Base-by-base conservation (phyloP, 2,113 vertebrate genomes). In the Neotoma lepida region DNA sequence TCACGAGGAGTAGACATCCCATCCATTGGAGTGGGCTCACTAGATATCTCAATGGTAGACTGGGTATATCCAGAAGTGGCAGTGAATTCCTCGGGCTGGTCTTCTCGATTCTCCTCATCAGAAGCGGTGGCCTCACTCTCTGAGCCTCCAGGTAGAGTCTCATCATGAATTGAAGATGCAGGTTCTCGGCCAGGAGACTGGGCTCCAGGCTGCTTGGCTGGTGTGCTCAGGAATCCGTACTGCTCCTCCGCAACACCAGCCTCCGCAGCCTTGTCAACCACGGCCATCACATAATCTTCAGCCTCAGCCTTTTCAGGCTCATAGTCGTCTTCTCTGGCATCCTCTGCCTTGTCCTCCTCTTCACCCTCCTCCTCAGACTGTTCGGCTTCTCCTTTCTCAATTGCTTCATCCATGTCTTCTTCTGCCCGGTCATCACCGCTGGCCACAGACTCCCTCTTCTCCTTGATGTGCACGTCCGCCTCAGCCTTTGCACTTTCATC, bases 11-110 rank as follows among this genome's bases (percentile, higher is more conserved):
- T 99, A 4, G 99, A 99, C 99, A 99, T 99, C 96, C 99, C 99
- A 97, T 99, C 99, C 98, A 99, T 98, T n/a, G 99, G 99, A 78
- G 99, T 99, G 80, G 99, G 99, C 94, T 99, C 99, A 97, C 99
- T 99, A 66, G 99, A 99, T 96, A 99, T 99, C 98, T 99, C 99
- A 39, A 99, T 99, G 74, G 99, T 99, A n/a, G 99, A 99, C 94
- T 99, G 99, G 63, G 99, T 99, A 68, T 99, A 99, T 88, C 99
- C 99, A 26, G 99, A 99, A 61, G 98, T 99, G 96, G 98, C 98
- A 1, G 99, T 99, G 97, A 99, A 99, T 94, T 99, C 99, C 82
- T 99, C 99, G 39, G 98, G 98, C 9, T 98, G 98, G 95, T 99
- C 98, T 97, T 99, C 99, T 94, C 98, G 98, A 51, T 99, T 98